Evolutionary conservation across 2,888 invertebrate species (phyloP).

Genomic region (Amiota mariae): DNA sequence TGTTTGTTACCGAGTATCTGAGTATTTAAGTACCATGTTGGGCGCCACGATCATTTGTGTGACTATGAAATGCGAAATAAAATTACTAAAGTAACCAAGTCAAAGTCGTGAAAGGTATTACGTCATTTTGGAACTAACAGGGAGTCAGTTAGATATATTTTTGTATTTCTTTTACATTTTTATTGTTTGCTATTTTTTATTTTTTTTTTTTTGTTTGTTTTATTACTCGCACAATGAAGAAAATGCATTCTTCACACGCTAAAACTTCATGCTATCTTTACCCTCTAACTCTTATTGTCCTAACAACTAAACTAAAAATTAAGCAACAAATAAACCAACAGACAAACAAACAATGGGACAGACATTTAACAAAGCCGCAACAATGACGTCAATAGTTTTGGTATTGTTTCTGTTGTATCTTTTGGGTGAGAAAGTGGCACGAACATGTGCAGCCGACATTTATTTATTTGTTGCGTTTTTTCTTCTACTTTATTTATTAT

Average conservation of each 20-base stretch:
- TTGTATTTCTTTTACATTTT: not conserved
- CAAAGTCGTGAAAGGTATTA: constrained; percentile 15
- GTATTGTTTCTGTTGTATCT: not conserved
- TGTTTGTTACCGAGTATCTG: too few species aligned
- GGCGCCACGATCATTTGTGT: not conserved
- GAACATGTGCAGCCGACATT: constrained; percentile 16
- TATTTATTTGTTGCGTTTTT: too few species aligned
- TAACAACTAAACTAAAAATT: constrained; percentile 8
- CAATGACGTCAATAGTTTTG: constrained; percentile 28
- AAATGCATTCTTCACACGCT: constrained; percentile 18
- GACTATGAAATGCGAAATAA: constrained; percentile 18
- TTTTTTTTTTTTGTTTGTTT: not conserved
- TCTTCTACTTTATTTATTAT: too few species aligned
- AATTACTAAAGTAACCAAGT: not conserved
- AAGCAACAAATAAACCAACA: constrained; percentile 1
- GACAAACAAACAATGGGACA: not conserved
- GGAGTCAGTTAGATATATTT: not conserved
- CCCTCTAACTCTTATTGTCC: not conserved
- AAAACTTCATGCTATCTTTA: not conserved
- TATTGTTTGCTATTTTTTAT: not conserved
- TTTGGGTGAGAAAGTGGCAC: constrained; percentile 11
- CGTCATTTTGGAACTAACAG: constrained; percentile 10
- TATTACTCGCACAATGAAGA: not conserved
- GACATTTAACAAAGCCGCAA: constrained; percentile 9
- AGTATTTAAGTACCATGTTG: too few species aligned